phyloP scores from a whole-genome alignment of 2,797 vertebrate species.

The Pteronotus mesoamericanus region DNA sequence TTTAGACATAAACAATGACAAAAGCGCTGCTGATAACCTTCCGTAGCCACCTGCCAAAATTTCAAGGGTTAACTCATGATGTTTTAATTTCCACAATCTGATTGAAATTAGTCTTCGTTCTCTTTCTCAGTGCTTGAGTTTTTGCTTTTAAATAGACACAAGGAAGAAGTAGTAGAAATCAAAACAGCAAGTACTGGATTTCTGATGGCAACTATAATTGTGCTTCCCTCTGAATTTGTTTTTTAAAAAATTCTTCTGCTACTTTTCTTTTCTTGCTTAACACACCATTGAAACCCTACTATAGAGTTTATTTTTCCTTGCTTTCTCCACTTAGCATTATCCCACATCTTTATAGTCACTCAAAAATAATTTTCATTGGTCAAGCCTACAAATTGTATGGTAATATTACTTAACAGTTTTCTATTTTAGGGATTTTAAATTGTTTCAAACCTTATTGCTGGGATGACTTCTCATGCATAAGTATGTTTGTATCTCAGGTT shows the following conservation, averaged over 20 bases:
- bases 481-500: background rate
- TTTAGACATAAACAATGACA: background rate
- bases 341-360: background rate
- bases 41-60: background rate
- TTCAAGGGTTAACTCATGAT: background rate
- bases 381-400: background rate
- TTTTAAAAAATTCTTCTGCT: background rate
- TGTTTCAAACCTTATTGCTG: background rate
- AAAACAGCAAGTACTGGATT: background rate
- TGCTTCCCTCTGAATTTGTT: slow-evolving; percentile 24
- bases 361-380: background rate
- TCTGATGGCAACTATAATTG: slow-evolving; percentile 17
- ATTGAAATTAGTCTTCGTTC: slow-evolving; percentile 24
- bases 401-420: background rate
- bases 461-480: background rate
- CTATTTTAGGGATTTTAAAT: background rate
- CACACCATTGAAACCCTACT: slow-evolving; percentile 48
- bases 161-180: background rate
- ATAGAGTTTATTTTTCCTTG: background rate
- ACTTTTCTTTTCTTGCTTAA: slow-evolving; percentile 29
- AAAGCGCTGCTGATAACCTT: background rate
- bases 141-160: background rate
- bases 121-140: background rate
- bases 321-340: slow-evolving; percentile 6
- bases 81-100: slow-evolving; percentile 6